Evolutionary conservation across 2,797 vertebrate species (phyloP).

Genomic region (Lithobates sylvaticus): DNA sequence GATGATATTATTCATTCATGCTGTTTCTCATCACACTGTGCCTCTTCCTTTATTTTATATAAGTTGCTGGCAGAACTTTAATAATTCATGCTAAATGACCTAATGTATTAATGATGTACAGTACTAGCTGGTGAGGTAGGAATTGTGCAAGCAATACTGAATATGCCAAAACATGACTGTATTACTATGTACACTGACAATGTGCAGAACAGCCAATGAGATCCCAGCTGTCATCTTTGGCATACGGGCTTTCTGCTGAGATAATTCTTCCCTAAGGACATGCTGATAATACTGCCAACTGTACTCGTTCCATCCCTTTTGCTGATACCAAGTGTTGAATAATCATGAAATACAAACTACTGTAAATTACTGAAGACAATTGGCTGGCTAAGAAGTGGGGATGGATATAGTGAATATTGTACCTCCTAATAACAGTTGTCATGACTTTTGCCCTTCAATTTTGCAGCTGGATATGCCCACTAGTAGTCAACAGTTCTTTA

Average conservation of each 20-base stretch:
- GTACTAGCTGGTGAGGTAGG: neutral
- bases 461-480: neutral
- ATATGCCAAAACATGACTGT: neutral
- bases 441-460: neutral
- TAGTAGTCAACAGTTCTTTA: neutral
- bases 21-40: conserved; percentile 5
- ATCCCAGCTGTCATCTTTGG: too few relatives aligned
- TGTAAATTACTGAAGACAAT: too few relatives aligned
- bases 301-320: too few relatives aligned
- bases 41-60: neutral
- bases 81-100: conserved; percentile 8
- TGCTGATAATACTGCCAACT: too few relatives aligned
- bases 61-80: conserved; percentile 1
- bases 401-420: neutral
- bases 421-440: neutral
- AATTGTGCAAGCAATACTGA: neutral
- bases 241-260: too few relatives aligned
- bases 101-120: conserved; percentile 5
- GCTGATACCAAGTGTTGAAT: too few relatives aligned
- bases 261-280: too few relatives aligned
- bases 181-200: neutral
- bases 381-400: too few relatives aligned
- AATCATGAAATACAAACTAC: too few relatives aligned
- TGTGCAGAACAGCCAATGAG: too few relatives aligned
- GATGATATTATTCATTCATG: conserved; percentile 1